Percentiles rank a stretch among this genome's conserved stretches.
These are phyloP conservation scores for Chaetogeoica ovagalla DNA, from an alignment of 2,888 invertebrate species.

Conservation along the genomic window DNA sequence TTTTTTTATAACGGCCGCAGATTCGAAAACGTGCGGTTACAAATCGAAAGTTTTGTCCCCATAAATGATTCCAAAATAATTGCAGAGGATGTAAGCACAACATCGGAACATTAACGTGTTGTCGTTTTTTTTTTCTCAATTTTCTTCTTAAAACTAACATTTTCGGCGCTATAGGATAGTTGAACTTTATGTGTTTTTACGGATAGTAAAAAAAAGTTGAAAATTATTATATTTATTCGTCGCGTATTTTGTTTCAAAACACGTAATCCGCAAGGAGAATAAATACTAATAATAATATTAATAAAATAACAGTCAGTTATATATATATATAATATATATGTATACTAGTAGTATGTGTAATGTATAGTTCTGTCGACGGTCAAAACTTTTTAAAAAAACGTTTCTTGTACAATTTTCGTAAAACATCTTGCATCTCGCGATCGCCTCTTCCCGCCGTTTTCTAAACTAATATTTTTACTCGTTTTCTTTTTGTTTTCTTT, in stretches of 20 bases:
- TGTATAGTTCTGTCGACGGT: neutral
- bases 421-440: slow-evolving; percentile 25
- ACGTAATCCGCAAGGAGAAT: neutral
- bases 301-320: neutral
- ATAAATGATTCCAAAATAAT: neutral
- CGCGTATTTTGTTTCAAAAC: neutral
- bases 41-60: neutral
- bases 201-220: neutral
- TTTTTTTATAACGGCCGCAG: neutral
- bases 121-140: too few relatives aligned
- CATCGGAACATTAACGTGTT: neutral
- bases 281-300: neutral
- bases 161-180: too few relatives aligned
- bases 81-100: too few relatives aligned
- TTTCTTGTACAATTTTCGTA: neutral
- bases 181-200: too few relatives aligned
- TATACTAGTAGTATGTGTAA: neutral
- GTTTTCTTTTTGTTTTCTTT: neutral
- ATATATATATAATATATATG: too few relatives aligned
- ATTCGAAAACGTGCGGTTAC: neutral
- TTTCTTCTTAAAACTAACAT: too few relatives aligned
- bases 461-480: slow-evolving; percentile 5
- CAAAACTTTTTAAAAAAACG: slow-evolving; percentile 33
- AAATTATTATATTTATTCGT: slow-evolving; percentile 13
- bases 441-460: neutral